Evolutionary conservation across 2,888 invertebrate genomes (phyloP).

Genomic region (Ormyrus nitidulus): DNA sequence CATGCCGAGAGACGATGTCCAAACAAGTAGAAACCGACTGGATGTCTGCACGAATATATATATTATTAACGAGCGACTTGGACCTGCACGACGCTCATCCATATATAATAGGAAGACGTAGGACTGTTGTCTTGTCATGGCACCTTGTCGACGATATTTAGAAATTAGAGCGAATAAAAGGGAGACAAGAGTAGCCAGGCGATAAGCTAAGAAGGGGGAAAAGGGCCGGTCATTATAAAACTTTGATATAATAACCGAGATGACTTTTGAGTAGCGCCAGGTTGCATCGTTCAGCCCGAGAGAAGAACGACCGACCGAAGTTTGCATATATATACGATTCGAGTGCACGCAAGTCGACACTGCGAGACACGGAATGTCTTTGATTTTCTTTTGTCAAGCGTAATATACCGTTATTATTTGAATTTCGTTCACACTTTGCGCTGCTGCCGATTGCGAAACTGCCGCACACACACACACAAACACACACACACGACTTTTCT

Average conservation of each 20-base stretch:
- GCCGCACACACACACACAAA: constrained; percentile 12
- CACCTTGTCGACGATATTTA: constrained; percentile 38
- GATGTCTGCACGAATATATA: too few species aligned
- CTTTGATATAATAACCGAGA: too few species aligned
- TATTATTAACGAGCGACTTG: too few species aligned
- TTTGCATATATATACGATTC: constrained; percentile 5
- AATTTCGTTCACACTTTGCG: constrained; percentile 62
- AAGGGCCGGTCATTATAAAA: too few species aligned
- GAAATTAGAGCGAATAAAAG: constrained; percentile 35
- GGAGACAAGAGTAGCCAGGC: constrained; percentile 55
- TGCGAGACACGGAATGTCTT: constrained; percentile 43
- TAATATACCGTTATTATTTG: constrained; percentile 57
- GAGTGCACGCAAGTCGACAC: constrained; percentile 43
- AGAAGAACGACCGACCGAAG: not conserved
- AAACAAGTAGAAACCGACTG: too few species aligned
- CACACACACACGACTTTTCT: constrained; percentile 6
- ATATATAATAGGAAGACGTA: too few species aligned
- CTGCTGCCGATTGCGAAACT: constrained; percentile 29
- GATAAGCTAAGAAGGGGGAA: not conserved
- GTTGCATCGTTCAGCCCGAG: not conserved
- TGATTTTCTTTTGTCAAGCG: constrained; percentile 30
- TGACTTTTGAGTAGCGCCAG: too few species aligned
- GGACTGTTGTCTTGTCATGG: constrained; percentile 44
- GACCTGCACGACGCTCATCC: too few species aligned
- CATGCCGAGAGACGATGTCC: constrained; percentile 8